Evolutionary conservation across 1,140 invertebrate genomes (phyloP), one percentile per base, ranked within the genome.

Genomic region (Drosophila ananassae): DNA sequence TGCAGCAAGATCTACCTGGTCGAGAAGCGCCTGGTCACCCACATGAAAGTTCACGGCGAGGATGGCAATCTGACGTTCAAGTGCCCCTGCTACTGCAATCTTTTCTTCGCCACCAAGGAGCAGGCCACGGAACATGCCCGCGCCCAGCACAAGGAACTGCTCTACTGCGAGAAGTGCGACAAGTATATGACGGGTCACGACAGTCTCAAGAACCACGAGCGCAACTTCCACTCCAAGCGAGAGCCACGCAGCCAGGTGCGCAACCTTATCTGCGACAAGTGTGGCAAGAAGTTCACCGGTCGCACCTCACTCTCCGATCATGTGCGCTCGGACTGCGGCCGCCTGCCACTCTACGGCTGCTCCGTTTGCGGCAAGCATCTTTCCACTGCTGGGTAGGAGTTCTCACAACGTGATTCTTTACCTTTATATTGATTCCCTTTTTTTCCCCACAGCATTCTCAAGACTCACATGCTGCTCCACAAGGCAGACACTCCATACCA

Each of bases 131-230:
- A 74, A 7, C 92, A 93, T 59, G 89, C 92, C 24, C 73, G 85
- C 37, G 68, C 77, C 24, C 74, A 76, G 24, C 92, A 93, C 69
- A 80, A 82, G 46, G 90, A 92, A 48, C 56, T 90, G 47, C 66
- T 93, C 44, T 91, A 85, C 52, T 93, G 92, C 52, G 92, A 90
- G 46, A 84, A 91, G 30, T 93, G 92, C 54, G 89, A 92, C 62
- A 92, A 92, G 72, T 80, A 81, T 22, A 92, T 92, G 80, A 83
- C 91, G 4, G 90, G 91, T 9, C 78, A 83, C 28, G 92, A 92
- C 66, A 92, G 84, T 10, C 71, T 92, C 24, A 90, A 90, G 57
- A 91, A 91, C 54, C 90, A 90, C 63, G 89, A 83, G 24, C 77
- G 74, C 69, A 91, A 79, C 41, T 84, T 85, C 39, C 87, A 90